Conservation (phyloP, 1,140 invertebrate species). For the Drosophila bocki region DNA sequence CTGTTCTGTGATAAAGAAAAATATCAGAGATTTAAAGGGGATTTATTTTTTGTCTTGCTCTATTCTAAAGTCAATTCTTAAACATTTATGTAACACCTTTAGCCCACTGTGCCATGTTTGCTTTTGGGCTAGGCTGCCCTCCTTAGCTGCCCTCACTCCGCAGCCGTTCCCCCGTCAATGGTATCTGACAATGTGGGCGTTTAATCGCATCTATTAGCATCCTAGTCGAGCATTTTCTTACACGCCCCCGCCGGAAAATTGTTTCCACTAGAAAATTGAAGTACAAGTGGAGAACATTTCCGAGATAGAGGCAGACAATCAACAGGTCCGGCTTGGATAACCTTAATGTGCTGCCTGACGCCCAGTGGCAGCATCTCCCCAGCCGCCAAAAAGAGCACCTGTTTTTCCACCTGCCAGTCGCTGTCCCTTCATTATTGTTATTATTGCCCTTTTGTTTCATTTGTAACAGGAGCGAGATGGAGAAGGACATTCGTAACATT, state of each 20-base stretch:
- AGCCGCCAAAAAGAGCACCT: not conserved
- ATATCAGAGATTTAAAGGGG: not conserved
- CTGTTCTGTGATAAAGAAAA: not conserved
- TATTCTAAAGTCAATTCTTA: not conserved
- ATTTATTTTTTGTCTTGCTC: not conserved
- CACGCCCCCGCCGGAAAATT: slow-evolving; percentile 33
- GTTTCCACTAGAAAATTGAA: slow-evolving; percentile 43
- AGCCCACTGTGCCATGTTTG: slow-evolving; percentile 3
- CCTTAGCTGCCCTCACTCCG: not conserved
- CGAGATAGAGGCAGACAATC: slow-evolving; percentile 28
- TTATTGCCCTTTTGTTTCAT: slow-evolving; percentile 44
- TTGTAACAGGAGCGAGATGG: not conserved
- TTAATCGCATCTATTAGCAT: slow-evolving; percentile 82
- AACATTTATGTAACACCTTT: too few relatives aligned
- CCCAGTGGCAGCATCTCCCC: slow-evolving; percentile 1
- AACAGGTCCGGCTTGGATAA: slow-evolving; percentile 41
- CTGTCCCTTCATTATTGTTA: slow-evolving; percentile 35
- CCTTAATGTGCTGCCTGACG: slow-evolving; percentile 9
- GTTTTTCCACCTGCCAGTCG: slow-evolving; percentile 12
- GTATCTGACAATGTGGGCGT: slow-evolving; percentile 59
- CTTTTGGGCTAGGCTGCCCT: not conserved
- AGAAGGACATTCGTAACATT: slow-evolving; percentile 15
- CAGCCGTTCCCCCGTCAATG: slow-evolving; percentile 28
- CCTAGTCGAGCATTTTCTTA: slow-evolving; percentile 51
- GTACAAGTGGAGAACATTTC: slow-evolving; percentile 23